Evolutionary conservation across 2,888 invertebrate genomes (phyloP), one percentile per base, ranked within the genome.

Genomic region (Podotricha telesiphe): DNA sequence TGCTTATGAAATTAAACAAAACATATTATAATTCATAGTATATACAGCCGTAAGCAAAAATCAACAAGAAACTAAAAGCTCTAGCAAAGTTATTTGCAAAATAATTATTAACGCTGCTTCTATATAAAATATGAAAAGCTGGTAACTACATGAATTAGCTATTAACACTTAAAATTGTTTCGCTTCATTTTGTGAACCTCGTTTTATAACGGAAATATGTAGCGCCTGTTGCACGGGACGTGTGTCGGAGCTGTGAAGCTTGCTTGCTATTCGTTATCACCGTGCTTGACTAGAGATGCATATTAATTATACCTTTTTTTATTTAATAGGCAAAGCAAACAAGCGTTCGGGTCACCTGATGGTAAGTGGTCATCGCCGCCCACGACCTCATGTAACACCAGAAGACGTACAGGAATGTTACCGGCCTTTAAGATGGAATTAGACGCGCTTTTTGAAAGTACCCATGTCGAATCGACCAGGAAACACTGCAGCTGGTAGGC

Each of bases 151-250:
- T 13, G 47, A 19, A 34, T 59, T 59, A 45, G 45, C 22, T 59
- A 55, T 62, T 50, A 37, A 37, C 15, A 17, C 48, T 64, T 40
- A 53, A 67, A 47, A 55, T 48, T 42, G 63, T 67, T 19, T 51
- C 50, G 37, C 37, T 28, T 37, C 65, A 48, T 68, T 68, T 51
- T 63, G 51, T 50, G 47, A 72, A 70, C 56, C 65, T 67, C 69
- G 68, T 72, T 70, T 67, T 67, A 61, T 28, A 58, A 28, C 67
- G 72, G 72, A 72, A 65, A 65, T 48, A 64, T 47, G 48, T 55
- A 51, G 19, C 34, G 11, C 45, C 17, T 50, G 45, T 64, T 53
- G 65, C 58, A 58, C 51, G 53, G 17, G 55, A 47, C 61, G 34
- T 55, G 8, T 48, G 34, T 28, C 28, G 19, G 28, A 2, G 8